Conservation (phyloP, 2,113 vertebrate species). For the Trochalopteron elliotii region DNA sequence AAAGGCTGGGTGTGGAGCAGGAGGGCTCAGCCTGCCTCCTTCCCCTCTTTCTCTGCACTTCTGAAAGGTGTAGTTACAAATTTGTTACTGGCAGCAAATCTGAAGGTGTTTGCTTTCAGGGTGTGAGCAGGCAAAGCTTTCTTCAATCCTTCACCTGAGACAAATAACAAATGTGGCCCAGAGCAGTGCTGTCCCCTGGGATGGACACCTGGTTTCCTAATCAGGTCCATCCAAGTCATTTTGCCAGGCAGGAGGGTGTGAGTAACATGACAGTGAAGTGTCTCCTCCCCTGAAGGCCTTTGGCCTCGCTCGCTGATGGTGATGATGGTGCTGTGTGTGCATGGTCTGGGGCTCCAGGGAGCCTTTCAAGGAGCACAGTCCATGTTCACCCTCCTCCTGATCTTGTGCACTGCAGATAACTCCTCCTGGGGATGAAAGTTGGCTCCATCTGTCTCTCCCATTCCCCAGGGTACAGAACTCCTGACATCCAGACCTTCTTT, state of each 20-base stretch:
- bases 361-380: background rate
- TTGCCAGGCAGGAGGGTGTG: accelerated
- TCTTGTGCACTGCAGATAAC: background rate
- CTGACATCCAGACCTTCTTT: slow-evolving; percentile 56
- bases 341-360: background rate
- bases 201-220: background rate
- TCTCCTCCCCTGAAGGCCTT: background rate
- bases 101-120: background rate
- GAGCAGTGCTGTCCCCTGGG: background rate
- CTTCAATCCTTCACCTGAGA: background rate
- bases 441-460: background rate
- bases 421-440: background rate
- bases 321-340: background rate
- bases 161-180: background rate
- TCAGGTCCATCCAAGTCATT: accelerated
- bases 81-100: background rate
- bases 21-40: background rate
- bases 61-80: background rate
- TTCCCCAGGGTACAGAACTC: background rate
- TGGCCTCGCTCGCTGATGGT: accelerated
- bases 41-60: background rate
- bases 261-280: accelerated
- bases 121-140: background rate
- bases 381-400: background rate
- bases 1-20: background rate